Evolutionary conservation across 1,140 invertebrate species (phyloP).

Genomic region (Drosophila subpulchrella): DNA sequence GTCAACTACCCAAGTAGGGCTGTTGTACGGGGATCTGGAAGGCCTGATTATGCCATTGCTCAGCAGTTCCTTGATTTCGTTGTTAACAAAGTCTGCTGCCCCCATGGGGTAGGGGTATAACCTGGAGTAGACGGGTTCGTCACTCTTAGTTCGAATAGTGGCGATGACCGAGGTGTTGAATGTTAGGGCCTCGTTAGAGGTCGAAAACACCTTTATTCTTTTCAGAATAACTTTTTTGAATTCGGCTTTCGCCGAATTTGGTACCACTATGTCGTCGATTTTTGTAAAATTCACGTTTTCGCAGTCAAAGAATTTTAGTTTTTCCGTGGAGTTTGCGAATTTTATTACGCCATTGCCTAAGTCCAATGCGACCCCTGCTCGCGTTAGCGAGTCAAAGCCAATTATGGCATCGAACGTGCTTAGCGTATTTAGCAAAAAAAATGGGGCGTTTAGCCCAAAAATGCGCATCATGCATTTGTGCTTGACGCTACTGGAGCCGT

Average conservation of each 20-base stretch:
- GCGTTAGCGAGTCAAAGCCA: too few relatives aligned
- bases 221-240: conserved; percentile 12
- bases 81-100: conserved; percentile 4
- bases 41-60: neutral
- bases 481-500: too few relatives aligned
- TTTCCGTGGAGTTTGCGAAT: too few relatives aligned
- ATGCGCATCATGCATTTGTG: too few relatives aligned
- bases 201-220: conserved; percentile 10
- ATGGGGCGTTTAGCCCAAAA: too few relatives aligned
- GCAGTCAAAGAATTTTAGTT: too few relatives aligned
- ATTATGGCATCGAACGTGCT: too few relatives aligned
- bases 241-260: conserved; percentile 14
- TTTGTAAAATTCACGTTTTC: too few relatives aligned
- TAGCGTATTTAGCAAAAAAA: too few relatives aligned
- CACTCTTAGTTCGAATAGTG: conserved; percentile 7
- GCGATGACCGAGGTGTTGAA: conserved; percentile 8
- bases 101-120: conserved; percentile 7
- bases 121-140: conserved; percentile 11
- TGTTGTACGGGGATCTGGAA: conserved; percentile 11
- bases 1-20: conserved; percentile 8
- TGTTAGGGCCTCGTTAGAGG: neutral
- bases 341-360: too few relatives aligned
- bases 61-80: conserved; percentile 11
- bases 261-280: neutral
- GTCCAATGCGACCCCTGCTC: too few relatives aligned